Evolutionary conservation across 2,113 vertebrate species (phyloP), one percentile per base, ranked within the genome.

Genomic region (Calidris pygmaea): DNA sequence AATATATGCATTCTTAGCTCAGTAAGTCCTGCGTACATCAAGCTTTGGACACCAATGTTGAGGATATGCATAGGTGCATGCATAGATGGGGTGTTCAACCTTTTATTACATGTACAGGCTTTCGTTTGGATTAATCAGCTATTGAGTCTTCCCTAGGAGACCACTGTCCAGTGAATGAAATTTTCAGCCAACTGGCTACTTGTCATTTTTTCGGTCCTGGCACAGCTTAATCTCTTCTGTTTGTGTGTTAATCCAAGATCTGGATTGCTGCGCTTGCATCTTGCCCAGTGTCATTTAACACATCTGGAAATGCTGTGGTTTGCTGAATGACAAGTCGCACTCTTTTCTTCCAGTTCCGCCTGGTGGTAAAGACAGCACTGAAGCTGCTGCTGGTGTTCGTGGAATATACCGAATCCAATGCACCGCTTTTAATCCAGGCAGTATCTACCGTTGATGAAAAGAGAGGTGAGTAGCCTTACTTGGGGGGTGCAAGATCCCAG

Each of bases 311-410:
- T 39, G 43, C 45, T 79, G 87, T 63, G 74, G 47, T 77, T 86
- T 83, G 73, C 39, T 76, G 26, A 96, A 62, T 97, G 82, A 97
- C 89, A 52, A 76, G 63, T 78, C 0, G 0, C 53, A 63, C 45
- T 97, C 63, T 93, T 91, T 58, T 58, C 59, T 92, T 94, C 8
- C 89, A 99, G 99, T 99, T 99, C 96, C 99, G 99, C 62, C 97
- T 99, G 93, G 99, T 99, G 95, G 99, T 99, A 95, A 99, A 99
- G 97, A 99, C 99, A 3, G 98, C 99, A 3, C 97, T 99, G 93
- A 99, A 99, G 96, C 98, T 99, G 89, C 98, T 99, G 91, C 98
- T 99, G 74, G 99, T 99, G 95, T 99, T 99, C 93, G 99, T 99
- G 97, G 99, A 99, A 93, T 99, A 99, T 91, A 98, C 98, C 0